Conservation (phyloP, 2,113 vertebrate genomes). For the Campylomormyrus tamandua region DNA sequence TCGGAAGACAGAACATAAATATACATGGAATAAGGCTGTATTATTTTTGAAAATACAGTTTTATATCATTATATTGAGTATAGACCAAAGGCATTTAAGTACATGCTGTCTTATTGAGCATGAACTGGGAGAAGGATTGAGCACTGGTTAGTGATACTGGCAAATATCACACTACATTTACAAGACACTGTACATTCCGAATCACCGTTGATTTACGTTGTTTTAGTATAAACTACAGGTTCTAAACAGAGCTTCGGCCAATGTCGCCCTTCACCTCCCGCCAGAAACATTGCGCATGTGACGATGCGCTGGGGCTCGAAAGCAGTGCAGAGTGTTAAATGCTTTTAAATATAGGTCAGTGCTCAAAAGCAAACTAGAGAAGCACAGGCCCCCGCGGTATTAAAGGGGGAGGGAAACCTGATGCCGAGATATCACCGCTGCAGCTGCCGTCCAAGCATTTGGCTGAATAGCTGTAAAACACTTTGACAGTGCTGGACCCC, state of each 20-base stretch:
- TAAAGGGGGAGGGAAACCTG: conserved; percentile 70
- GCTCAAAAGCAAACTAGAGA: conserved; percentile 85
- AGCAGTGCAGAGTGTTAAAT: conserved; percentile 67
- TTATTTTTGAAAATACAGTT: not conserved
- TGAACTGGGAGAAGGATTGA: not conserved
- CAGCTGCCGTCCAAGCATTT: conserved; percentile 79
- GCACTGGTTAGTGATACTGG: not conserved
- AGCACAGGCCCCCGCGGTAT: conserved; percentile 70
- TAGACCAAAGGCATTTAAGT: not conserved
- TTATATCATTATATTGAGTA: not conserved
- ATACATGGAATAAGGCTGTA: not conserved
- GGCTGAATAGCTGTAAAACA: conserved; percentile 71
- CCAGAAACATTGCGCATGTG: not conserved
- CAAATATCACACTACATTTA: not conserved
- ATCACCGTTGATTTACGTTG: not conserved
- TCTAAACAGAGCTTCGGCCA: not conserved
- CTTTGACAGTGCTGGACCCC: conserved; percentile 58
- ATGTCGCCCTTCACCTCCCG: not conserved
- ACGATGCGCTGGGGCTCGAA: conserved; percentile 21
- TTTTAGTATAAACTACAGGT: not conserved
- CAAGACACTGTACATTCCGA: not conserved
- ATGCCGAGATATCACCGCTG: conserved; percentile 64
- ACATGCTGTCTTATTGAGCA: not conserved
- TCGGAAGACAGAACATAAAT: not conserved
- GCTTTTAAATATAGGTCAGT: conserved; percentile 81